Percentiles rank a stretch among this genome's conserved stretches.
phyloP scores from a whole-genome alignment of 2,797 vertebrate species.

The Squalus acanthias region DNA sequence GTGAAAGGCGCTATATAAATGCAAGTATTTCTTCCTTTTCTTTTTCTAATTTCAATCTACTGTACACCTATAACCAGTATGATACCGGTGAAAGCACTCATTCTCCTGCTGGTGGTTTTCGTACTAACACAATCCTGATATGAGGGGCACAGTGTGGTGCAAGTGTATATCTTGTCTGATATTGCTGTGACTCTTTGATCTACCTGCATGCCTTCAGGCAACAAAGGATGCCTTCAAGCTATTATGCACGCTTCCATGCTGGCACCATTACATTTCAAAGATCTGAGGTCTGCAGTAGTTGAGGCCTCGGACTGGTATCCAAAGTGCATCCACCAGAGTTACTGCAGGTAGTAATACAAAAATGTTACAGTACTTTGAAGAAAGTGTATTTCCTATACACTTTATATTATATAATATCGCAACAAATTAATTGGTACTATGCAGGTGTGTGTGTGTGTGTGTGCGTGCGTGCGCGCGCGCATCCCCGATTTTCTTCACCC shows the following conservation, averaged over 20 bases:
- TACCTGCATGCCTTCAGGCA: not conserved
- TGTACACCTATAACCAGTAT: not conserved
- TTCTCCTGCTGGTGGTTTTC: not conserved
- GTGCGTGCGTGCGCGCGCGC: not conserved
- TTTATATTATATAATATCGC: not conserved
- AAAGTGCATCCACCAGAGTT: not conserved
- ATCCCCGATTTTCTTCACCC: not conserved
- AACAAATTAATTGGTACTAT: not conserved
- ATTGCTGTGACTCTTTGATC: not conserved
- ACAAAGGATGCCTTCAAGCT: slow-evolving; percentile 4
- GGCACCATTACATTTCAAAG: slow-evolving; percentile 16
- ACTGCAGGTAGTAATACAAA: not conserved
- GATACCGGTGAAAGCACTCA: not conserved
- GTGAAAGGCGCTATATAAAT: too few relatives aligned
- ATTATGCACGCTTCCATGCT: slow-evolving; percentile 20
- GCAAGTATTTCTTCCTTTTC: too few relatives aligned
- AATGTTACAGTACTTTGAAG: not conserved
- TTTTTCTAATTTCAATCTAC: not conserved
- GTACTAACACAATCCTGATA: not conserved
- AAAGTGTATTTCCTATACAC: not conserved
- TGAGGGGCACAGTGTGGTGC: not conserved
- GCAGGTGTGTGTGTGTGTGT: not conserved
- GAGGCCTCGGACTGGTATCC: not conserved
- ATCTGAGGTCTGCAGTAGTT: not conserved
- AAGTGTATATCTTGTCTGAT: slow-evolving; percentile 30